Percentiles rank a stretch among this genome's conserved stretches.
Evolutionary conservation across 2,113 vertebrate species (phyloP).

Genomic region (Tyrannus savana): DNA sequence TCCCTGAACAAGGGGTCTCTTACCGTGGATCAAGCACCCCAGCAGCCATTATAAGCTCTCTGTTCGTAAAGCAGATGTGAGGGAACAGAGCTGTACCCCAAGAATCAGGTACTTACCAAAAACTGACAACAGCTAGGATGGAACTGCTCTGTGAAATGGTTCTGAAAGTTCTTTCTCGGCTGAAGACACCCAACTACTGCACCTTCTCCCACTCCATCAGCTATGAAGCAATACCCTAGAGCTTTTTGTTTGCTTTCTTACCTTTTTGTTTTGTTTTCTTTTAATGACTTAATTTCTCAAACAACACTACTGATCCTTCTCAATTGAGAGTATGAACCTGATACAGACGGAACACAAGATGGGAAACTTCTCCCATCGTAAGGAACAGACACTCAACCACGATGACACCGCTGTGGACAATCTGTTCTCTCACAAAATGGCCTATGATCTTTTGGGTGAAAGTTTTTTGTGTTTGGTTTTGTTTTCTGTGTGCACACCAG

Average conservation of each 20-base stretch:
- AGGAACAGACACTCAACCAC: neutral
- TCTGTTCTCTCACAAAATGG: neutral
- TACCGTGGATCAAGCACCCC: neutral
- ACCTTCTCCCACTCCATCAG: neutral
- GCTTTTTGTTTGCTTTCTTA: neutral
- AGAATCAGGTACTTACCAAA: rapidly evolving
- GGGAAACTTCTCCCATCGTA: neutral
- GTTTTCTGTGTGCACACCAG: neutral
- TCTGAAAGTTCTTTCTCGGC: neutral
- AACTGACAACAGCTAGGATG: neutral
- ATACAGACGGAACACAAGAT: neutral
- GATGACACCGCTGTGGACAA: neutral
- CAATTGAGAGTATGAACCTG: neutral
- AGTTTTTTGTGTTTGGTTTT: neutral
- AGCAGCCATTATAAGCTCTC: neutral
- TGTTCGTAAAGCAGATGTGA: neutral
- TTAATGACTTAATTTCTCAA: neutral
- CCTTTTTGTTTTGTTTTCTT: neutral
- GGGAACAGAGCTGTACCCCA: neutral
- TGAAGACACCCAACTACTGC: neutral
- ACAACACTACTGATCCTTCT: neutral
- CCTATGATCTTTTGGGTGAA: neutral
- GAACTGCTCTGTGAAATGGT: neutral
- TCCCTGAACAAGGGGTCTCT: neutral
- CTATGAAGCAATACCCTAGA: neutral